Base-by-base conservation (phyloP, 2,888 invertebrate genomes). In the Limnephilus marmoratus region DNA sequence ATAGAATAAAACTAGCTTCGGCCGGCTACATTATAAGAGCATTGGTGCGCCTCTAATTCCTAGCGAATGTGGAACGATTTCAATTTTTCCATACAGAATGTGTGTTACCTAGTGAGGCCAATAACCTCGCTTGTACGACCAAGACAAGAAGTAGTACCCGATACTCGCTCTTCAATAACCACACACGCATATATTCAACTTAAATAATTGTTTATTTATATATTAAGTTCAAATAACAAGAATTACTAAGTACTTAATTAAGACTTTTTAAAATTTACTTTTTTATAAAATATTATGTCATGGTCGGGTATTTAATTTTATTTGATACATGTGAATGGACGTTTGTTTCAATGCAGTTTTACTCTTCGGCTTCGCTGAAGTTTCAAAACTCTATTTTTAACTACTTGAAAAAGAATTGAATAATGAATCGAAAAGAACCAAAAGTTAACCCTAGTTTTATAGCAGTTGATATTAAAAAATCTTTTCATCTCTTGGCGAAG, bases 21-120 rank as follows among this genome's bases (percentile, higher is more conserved):
- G 37, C 34, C 37, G 24, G 83, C 37, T 37, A 83, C 83, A 83
- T 37, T 37, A 37, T 83, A 37, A n/a, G 68, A 68, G 68, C 68
- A 68, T 68, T 68, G 68, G 68, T 24, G 68, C 68, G 41, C 92
- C 86, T 29, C 82, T 91, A 15, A 87, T 49, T 88, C 88, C 88
- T 89, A 90, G 91, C 91, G 92, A 92, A 93, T 93, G 93, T 93
- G 92, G 93, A 93, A 93, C 93, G 92, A 92, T 93, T 93, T 93
- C 93, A 92, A 93, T 93, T 93, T 93, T 93, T 93, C 88, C 93
- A 92, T 92, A 91, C 91, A 83, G 91, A 93, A 93, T 93, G 93
- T 93, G 88, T 93, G 93, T 90, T 93, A 93, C 86, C 49, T 91
- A 92, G 91, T 80, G 90, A 85, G 92, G 92, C 90, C 92, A 90